A percentile compares a stretch with the other conserved stretches of the same genome.
phyloP scores from a whole-genome alignment of 2,888 invertebrate species.

The Uropetala carovei region DNA sequence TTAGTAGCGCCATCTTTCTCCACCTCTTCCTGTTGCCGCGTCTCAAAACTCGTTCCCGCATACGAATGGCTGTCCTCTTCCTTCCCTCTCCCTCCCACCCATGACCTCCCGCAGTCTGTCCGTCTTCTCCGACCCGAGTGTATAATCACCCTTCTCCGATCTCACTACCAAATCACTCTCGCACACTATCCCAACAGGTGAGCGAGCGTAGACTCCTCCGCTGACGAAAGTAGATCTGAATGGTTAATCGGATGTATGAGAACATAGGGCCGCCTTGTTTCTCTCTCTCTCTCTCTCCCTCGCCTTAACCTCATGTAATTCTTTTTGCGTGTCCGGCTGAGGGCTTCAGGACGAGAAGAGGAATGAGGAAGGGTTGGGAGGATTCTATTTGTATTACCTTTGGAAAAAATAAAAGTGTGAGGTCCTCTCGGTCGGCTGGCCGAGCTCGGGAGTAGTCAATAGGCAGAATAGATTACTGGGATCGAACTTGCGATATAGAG shows the following conservation, averaged over 20 bases:
- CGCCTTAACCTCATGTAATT: background rate
- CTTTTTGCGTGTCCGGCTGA: background rate
- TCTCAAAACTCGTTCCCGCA: background rate
- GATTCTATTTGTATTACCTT: background rate
- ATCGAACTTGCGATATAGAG: too few species aligned
- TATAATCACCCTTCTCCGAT: background rate
- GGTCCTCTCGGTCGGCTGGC: too few species aligned
- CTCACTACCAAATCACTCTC: background rate
- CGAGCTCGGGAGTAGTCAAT: too few species aligned
- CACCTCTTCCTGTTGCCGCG: background rate
- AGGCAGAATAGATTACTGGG: too few species aligned
- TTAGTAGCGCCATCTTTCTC: too few species aligned
- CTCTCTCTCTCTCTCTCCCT: background rate
- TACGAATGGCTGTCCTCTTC: background rate
- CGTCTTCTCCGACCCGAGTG: background rate
- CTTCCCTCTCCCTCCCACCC: background rate
- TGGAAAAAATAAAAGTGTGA: too few species aligned
- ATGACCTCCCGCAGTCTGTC: background rate
- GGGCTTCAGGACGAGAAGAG: background rate
- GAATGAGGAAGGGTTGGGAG: background rate
- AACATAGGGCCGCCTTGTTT: background rate
- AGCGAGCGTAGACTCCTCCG: background rate
- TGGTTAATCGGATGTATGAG: slow-evolving; percentile 52
- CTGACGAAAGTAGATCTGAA: background rate
- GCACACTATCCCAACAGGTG: background rate